phyloP scores from a whole-genome alignment of 2,888 invertebrate species.

The Synanthedon andrenaeformis region DNA sequence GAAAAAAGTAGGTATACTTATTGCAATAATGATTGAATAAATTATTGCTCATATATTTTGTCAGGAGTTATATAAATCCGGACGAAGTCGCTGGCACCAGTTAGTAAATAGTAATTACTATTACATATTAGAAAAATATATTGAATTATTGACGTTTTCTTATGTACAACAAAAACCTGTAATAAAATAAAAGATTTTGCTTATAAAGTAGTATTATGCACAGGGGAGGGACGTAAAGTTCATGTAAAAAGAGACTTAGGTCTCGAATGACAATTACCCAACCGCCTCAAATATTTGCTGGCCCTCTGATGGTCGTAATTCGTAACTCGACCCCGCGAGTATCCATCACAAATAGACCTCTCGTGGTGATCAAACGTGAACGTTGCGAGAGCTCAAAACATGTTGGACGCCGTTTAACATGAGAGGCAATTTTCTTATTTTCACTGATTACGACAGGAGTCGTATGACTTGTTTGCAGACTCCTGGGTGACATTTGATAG shows the following conservation, averaged over 20 bases:
- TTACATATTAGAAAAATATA: no score
- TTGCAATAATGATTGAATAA: no score
- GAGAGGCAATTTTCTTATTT: slow-evolving; percentile 48
- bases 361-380: slow-evolving; percentile 8
- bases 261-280: slow-evolving; percentile 61
- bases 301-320: slow-evolving; percentile 57
- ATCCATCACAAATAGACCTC: slow-evolving; percentile 8
- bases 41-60: no score
- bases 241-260: slow-evolving; percentile 5
- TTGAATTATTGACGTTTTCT: no score
- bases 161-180: no score
- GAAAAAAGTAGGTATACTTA: no score
- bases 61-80: no score
- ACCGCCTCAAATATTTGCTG: slow-evolving; percentile 62
- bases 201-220: background rate
- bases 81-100: no score
- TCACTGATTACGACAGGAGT: slow-evolving; percentile 33
- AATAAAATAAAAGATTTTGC: no score
- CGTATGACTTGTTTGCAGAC: slow-evolving; percentile 59
- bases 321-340: slow-evolving; percentile 41
- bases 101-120: no score
- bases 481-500: slow-evolving; percentile 40
- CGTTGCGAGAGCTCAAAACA: slow-evolving; percentile 9
- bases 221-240: background rate
- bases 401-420: slow-evolving; percentile 16